Conservation (phyloP, 2,797 vertebrate species). For the Megaceryle alcyon region DNA sequence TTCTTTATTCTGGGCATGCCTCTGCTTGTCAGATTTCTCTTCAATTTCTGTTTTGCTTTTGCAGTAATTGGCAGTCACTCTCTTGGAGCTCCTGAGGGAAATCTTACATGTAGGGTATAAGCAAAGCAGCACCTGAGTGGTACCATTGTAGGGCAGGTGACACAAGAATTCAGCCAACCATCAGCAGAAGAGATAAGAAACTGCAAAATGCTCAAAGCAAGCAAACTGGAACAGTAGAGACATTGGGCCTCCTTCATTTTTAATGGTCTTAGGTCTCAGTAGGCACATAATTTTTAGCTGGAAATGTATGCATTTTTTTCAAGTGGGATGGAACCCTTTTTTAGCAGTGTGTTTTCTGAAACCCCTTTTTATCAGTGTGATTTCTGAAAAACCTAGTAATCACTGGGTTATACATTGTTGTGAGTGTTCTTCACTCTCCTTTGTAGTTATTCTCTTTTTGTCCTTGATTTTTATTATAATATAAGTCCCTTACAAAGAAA, state of each 20-base stretch:
- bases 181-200: neutral
- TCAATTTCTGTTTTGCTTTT: constrained; percentile 52
- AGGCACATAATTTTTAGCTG: neutral
- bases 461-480: neutral
- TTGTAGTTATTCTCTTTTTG: neutral
- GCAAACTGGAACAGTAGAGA: neutral
- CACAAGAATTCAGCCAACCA: neutral
- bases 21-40: constrained; percentile 53
- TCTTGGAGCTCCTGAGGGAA: constrained; percentile 44
- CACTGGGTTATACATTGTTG: neutral
- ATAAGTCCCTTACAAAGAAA: neutral
- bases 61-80: constrained; percentile 29
- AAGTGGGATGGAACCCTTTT: neutral
- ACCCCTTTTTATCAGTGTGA: neutral
- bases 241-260: neutral
- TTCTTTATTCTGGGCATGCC: constrained; percentile 32
- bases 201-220: neutral
- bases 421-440: neutral
- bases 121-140: constrained; percentile 32
- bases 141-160: constrained; percentile 6
- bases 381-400: neutral
- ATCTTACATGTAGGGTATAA: neutral
- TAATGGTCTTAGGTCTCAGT: neutral
- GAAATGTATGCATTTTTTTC: neutral
- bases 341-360: neutral